phyloP scores from a whole-genome alignment of 2,888 invertebrate species.

The Drosophila incognita region DNA sequence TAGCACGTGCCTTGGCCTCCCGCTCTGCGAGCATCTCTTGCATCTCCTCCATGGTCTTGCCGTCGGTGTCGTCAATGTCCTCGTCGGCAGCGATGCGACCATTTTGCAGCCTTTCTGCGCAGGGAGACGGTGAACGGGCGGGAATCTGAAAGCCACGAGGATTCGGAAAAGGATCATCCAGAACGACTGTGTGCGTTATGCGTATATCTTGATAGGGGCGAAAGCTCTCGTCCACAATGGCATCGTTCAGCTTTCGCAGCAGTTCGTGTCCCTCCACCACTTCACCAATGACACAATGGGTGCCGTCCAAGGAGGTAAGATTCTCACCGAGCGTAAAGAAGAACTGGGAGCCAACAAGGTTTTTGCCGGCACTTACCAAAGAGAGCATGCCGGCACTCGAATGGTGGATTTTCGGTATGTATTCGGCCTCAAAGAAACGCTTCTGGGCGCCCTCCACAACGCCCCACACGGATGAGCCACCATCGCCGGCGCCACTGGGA shows the following conservation, averaged over 20 bases:
- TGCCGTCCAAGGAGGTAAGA: slow-evolving; percentile 94
- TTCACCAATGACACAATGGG: slow-evolving; percentile 98
- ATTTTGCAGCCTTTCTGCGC: slow-evolving; percentile 91
- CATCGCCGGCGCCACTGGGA: slow-evolving; percentile 95
- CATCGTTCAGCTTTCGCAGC: slow-evolving; percentile 95
- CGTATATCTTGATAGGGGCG: slow-evolving; percentile 97
- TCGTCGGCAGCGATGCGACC: slow-evolving; percentile 97
- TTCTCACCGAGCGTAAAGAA: slow-evolving; percentile 96
- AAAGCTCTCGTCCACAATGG: slow-evolving; percentile 95
- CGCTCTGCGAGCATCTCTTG: slow-evolving; percentile 94
- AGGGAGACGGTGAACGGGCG: slow-evolving; percentile 95
- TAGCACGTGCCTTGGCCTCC: slow-evolving; percentile 98
- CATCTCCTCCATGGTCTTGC: slow-evolving; percentile 93
- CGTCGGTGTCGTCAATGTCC: slow-evolving; percentile 94
- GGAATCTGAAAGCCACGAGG: slow-evolving; percentile 91
- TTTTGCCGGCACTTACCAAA: slow-evolving; percentile 96
- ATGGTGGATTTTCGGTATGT: slow-evolving; percentile 96
- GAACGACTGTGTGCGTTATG: slow-evolving; percentile 97
- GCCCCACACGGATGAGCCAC: slow-evolving; percentile 96
- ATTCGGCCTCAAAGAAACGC: slow-evolving; percentile 95
- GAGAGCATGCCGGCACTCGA: slow-evolving; percentile 94
- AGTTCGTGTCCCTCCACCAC: slow-evolving; percentile 94
- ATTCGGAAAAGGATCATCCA: slow-evolving; percentile 98
- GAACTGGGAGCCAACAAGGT: slow-evolving; percentile 97
- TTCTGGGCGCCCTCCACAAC: slow-evolving; percentile 94